phyloP scores from a whole-genome alignment of 2,113 vertebrate genomes.

The Struthidea cinerea region DNA sequence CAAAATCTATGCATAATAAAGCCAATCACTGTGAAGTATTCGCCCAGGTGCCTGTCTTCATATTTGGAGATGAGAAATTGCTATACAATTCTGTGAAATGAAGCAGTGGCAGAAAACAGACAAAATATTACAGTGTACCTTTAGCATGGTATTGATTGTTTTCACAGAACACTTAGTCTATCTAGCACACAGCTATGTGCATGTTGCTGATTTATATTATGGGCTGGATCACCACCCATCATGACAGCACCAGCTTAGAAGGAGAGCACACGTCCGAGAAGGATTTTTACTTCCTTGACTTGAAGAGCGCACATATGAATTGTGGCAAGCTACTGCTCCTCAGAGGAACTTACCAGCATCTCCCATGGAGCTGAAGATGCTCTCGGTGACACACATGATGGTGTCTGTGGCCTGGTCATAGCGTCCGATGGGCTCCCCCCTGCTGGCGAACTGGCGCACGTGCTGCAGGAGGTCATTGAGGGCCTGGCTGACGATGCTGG shows the following conservation, averaged over 20 bases:
- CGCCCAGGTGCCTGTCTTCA: neutral
- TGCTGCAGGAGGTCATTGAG: slow-evolving; percentile 93
- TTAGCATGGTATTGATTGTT: neutral
- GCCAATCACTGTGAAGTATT: neutral
- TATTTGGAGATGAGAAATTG: neutral
- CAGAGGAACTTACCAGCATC: slow-evolving; percentile 87
- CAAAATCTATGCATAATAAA: neutral
- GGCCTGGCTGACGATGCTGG: slow-evolving; percentile 90
- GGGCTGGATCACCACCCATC: neutral
- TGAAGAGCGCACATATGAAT: neutral
- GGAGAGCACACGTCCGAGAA: neutral
- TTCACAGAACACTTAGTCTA: neutral
- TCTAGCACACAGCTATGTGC: fast-evolving
- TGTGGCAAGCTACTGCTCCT: neutral
- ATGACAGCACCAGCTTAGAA: neutral
- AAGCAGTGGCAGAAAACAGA: neutral
- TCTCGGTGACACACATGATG: slow-evolving; percentile 98
- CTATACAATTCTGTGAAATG: neutral
- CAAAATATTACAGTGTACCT: neutral
- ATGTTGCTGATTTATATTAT: neutral
- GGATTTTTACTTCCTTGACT: neutral
- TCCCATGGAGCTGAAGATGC: slow-evolving; percentile 99
- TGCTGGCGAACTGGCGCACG: slow-evolving; percentile 92
- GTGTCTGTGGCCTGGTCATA: slow-evolving; percentile 99
- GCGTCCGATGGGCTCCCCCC: slow-evolving; percentile 94